These are phyloP conservation scores for Mylabris phalerata DNA, from an alignment of 1,140 invertebrate genomes.

Conservation along the genomic window DNA sequence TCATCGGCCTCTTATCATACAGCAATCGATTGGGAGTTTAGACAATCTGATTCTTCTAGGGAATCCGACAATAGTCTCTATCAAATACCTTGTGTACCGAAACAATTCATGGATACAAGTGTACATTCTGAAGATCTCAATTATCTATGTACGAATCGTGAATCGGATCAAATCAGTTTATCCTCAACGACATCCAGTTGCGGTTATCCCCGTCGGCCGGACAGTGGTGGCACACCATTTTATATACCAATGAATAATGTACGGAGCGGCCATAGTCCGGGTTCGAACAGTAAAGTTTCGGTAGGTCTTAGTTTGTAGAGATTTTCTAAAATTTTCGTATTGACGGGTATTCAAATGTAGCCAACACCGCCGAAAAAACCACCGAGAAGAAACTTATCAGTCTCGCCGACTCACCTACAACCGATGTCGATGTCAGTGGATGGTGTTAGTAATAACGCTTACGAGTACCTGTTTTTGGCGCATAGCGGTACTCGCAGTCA, in stretches of 20 bases:
- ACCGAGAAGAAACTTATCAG: conserved; percentile 73
- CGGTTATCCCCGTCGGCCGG: conserved; percentile 39
- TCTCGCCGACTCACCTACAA: conserved; percentile 67
- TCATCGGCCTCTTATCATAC: conserved; percentile 29
- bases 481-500: conserved; percentile 51
- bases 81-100: conserved; percentile 49
- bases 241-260: conserved; percentile 43
- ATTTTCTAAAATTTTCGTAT: too few species aligned
- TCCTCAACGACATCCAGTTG: conserved; percentile 43
- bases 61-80: conserved; percentile 52
- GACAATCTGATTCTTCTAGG: conserved; percentile 42
- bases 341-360: conserved; percentile 38
- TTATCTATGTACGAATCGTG: conserved; percentile 32
- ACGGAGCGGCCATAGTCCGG: conserved; percentile 40
- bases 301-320: conserved; percentile 28
- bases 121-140: conserved; percentile 50
- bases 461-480: conserved; percentile 57
- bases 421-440: conserved; percentile 52
- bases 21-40: conserved; percentile 11
- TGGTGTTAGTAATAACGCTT: conserved; percentile 47
- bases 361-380: conserved; percentile 83
- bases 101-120: conserved; percentile 49
- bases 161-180: conserved; percentile 43
- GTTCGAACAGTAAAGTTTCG: conserved; percentile 44
- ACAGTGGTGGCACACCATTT: conserved; percentile 37